Conservation (phyloP, 2,888 invertebrate species). For the Phortica okadai region DNA sequence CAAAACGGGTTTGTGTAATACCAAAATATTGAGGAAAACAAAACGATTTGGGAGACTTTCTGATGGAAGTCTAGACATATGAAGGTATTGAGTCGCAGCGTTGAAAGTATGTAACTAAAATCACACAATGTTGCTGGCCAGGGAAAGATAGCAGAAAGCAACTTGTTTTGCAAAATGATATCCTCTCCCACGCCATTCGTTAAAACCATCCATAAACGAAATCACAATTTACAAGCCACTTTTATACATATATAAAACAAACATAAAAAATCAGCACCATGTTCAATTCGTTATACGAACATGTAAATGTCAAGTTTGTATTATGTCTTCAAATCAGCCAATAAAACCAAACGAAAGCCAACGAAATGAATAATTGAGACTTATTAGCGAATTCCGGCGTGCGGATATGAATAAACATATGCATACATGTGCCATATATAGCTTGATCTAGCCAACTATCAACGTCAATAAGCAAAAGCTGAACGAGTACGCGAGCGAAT, state of each 20-base stretch:
- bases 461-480: background rate
- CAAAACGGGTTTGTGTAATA: background rate
- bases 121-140: too few relatives aligned
- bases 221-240: background rate
- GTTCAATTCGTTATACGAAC: background rate
- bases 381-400: conserved; percentile 31
- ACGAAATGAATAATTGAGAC: conserved; percentile 20
- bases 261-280: background rate
- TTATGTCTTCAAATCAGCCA: background rate
- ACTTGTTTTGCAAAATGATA: too few relatives aligned
- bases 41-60: background rate
- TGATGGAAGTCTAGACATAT: background rate
- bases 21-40: background rate
- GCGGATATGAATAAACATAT: conserved; percentile 4
- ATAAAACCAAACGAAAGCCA: conserved; percentile 28
- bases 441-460: background rate
- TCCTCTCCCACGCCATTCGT: background rate
- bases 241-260: background rate
- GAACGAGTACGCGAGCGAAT: background rate
- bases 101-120: background rate
- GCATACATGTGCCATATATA: background rate
- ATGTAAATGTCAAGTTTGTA: background rate
- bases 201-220: background rate
- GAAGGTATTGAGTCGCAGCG: background rate
- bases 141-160: too few relatives aligned